These are phyloP conservation scores for Prochilodus magdalenae DNA, from an alignment of 2,113 vertebrate species.

Conservation along the genomic window DNA sequence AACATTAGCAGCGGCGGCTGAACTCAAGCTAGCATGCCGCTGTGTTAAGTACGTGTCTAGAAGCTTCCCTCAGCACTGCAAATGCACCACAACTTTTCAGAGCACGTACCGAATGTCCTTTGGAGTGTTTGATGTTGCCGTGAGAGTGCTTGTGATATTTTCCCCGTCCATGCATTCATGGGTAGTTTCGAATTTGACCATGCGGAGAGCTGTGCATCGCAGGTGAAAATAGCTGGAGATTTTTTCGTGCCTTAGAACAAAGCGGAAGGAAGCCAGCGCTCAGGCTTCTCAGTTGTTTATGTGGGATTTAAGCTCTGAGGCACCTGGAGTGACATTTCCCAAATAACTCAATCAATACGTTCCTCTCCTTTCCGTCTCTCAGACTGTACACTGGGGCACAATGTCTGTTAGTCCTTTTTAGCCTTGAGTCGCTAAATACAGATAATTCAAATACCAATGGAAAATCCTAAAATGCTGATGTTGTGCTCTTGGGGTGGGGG, in stretches of 20 bases:
- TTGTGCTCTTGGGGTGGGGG: too few relatives aligned
- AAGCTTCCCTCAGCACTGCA: not conserved
- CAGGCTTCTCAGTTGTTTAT: not conserved
- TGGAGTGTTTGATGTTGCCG: not conserved
- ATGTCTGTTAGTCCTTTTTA: not conserved
- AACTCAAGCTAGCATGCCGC: not conserved
- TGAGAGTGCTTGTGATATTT: not conserved
- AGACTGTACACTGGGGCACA: not conserved
- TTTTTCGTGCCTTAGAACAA: constrained; percentile 2
- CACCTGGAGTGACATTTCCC: not conserved
- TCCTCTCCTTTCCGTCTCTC: not conserved
- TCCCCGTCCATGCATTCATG: not conserved
- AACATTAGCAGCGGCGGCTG: not conserved
- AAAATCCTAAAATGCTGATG: too few relatives aligned
- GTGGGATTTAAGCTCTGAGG: not conserved
- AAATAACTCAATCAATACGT: not conserved
- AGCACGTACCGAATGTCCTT: not conserved
- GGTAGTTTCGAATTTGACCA: constrained; percentile 4
- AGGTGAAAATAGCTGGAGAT: constrained; percentile 5
- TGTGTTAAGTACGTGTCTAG: not conserved
- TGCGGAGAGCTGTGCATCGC: not conserved
- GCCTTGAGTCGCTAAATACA: not conserved
- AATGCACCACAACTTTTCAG: not conserved
- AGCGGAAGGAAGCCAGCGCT: not conserved
- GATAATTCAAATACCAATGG: not conserved